Conservation (phyloP, 1,140 invertebrate species). For the Bathynomus jamesi region DNA sequence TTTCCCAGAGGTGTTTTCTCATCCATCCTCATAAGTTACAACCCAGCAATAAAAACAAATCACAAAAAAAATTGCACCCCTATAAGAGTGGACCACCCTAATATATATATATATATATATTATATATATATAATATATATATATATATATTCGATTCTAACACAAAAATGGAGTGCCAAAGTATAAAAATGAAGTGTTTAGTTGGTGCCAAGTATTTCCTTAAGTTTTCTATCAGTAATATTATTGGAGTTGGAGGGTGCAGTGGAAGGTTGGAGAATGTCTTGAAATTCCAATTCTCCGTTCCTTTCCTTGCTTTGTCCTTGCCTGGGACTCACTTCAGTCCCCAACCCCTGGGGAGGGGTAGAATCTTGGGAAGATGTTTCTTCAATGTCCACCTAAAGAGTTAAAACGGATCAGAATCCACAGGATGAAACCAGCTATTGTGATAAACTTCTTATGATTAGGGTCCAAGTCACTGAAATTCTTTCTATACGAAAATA, state of each 20-base stretch:
- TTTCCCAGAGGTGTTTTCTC: too few species aligned
- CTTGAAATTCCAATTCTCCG: constrained; percentile 11
- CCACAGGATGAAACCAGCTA: not conserved
- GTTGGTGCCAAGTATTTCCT: constrained; percentile 17
- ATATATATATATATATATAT: too few species aligned
- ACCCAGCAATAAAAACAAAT: too few species aligned
- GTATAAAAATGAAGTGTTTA: too few species aligned
- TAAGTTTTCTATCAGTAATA: constrained; percentile 21
- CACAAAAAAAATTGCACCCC: too few species aligned
- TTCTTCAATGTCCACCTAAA: constrained; percentile 26
- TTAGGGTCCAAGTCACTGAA: too few species aligned
- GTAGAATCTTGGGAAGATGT: constrained; percentile 22
- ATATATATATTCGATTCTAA: too few species aligned
- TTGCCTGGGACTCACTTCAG: not conserved
- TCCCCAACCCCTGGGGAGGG: constrained; percentile 5
- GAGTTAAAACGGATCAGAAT: constrained; percentile 12
- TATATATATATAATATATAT: too few species aligned
- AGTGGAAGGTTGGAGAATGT: constrained; percentile 22
- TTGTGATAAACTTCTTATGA: not conserved
- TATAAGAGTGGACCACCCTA: too few species aligned
- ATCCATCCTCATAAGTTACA: too few species aligned
- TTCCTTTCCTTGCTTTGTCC: constrained; percentile 1
- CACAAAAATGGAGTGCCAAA: too few species aligned
- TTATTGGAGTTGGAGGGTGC: constrained; percentile 13
- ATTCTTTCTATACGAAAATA: too few species aligned